A percentile compares a stretch with the other conserved stretches of the same genome.
Conservation (phyloP, 1,140 invertebrate genomes). For the Elymnias hypermnestra region DNA sequence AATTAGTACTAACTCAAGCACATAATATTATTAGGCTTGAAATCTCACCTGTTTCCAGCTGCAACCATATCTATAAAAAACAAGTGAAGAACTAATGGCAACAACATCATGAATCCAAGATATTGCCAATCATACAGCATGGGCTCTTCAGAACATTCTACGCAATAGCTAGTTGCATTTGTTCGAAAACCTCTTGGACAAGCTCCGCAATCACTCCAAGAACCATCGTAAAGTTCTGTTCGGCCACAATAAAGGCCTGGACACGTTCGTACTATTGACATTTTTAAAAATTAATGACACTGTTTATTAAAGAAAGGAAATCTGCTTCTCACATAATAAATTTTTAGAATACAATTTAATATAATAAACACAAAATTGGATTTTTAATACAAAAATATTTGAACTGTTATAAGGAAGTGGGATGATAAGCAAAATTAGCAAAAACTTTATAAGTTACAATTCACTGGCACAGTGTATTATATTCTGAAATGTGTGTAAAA, state of each 20-base stretch:
- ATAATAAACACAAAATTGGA: no score
- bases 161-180: conserved; percentile 77
- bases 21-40: no score
- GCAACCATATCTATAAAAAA: conserved; percentile 92
- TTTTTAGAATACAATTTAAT: no score
- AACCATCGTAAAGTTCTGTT: conserved; percentile 79
- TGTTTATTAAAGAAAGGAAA: no score
- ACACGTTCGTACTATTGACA: conserved; percentile 76
- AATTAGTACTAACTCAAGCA: no score
- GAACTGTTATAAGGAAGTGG: no score
- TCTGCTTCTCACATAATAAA: no score
- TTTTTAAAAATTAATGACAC: conserved; percentile 16
- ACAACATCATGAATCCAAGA: conserved; percentile 92
- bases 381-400: no score
- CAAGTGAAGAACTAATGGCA: conserved; percentile 92
- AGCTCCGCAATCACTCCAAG: conserved; percentile 87
- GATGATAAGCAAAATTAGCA: no score
- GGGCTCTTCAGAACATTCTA: conserved; percentile 85
- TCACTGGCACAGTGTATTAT: no score
- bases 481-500: no score
- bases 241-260: conserved; percentile 93
- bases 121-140: conserved; percentile 96
- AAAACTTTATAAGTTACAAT: no score
- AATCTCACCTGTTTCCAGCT: conserved; percentile 82
- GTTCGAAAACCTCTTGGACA: conserved; percentile 87